Base-by-base conservation (phyloP, 1,140 invertebrate genomes). In the Apis cerana region DNA sequence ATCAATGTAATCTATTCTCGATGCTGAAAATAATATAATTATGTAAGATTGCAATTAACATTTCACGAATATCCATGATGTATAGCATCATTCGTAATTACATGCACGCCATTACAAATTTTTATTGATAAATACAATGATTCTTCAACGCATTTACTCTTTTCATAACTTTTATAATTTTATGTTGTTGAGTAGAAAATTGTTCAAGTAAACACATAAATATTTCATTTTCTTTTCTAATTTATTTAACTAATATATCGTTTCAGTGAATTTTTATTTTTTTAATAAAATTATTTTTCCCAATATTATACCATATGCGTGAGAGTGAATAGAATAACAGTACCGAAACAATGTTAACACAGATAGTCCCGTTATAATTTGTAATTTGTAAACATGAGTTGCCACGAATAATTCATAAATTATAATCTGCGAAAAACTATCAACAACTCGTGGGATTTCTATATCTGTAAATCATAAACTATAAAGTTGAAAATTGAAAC, bases 281-380 rank as follows among this genome's bases (percentile, higher is more conserved):
- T n/a, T n/a, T 5, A 17, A 27, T 23, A 48, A 59, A 48, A 15
- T 59, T 10, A 69, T 69, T 69, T 23, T 48, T 21, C 21, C 3
- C 8, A 23, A 48, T 21, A 27, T 12, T 11, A 50, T 23, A 48
- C 21, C 4, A 15, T 3, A 71, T 15, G 68, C 71, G 33, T 67
- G 72, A 19, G 71, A 82, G 74, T 59, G 58, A 11, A 62, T 64
- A 3, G 54, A 50, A 23, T 82, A 82, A 82, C 64, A 76, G 80
- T 82, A 68, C 23, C 23, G 15, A 81, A 59, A 76, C 43, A 59
- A 27, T 74, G n/a, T 21, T 56, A 58, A 52, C 72, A 59, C 72
- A 54, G 23, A 11, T 23, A 21, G 64, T 76, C 67, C 74, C 80
- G 80, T 82, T 82, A 68, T 56, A 11, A 23, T 76, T 81, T 59